Evolutionary conservation across 2,113 vertebrate species (phyloP), one percentile per base, ranked within the genome.

Genomic region (Etheostoma cragini): DNA sequence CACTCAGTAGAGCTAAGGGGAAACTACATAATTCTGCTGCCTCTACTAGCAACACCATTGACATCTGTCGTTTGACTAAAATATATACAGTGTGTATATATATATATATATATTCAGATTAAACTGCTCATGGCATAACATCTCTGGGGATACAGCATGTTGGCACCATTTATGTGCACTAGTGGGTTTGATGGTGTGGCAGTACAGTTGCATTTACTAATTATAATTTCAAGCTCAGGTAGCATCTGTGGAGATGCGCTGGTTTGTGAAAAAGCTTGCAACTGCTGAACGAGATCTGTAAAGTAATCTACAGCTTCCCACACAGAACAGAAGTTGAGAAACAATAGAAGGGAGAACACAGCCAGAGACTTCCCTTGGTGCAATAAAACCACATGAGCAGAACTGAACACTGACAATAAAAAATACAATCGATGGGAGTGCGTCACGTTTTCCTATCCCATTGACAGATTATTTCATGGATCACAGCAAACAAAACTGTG

Each of bases 301-400:
- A 65, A 81, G 78, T 71, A 87, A 82, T 70, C 81, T 50, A 19
- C 71, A 78, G 83, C 88, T 82, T 87, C 85, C 83, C 89, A 89
- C 81, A 84, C 90, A 85, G 70, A 85, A 81, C 76, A 86, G 82
- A 84, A 90, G 85, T 87, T 80, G 81, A 84, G 90, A 83, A 88
- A 92, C 81, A 89, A 89, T 89, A 86, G 81, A 89, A 86, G 78
- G 77, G 86, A 83, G 73, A 82, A 47, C 76, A 38, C 76, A 64
- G 61, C 58, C 84, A 84, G 80, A 88, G 84, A 90, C 84, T 84
- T 93, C 88, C 83, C 86, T 83, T 80, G 71, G 89, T 81, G 90
- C 87, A 83, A 89, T 93, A 87, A 94, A 94, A 89, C 75, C 87
- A 84, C 91, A 90, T 87, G 87, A 85, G 93, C 91, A 92, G 91